phyloP scores from a whole-genome alignment of 1,140 invertebrate genomes.

The Orchesella cincta region DNA sequence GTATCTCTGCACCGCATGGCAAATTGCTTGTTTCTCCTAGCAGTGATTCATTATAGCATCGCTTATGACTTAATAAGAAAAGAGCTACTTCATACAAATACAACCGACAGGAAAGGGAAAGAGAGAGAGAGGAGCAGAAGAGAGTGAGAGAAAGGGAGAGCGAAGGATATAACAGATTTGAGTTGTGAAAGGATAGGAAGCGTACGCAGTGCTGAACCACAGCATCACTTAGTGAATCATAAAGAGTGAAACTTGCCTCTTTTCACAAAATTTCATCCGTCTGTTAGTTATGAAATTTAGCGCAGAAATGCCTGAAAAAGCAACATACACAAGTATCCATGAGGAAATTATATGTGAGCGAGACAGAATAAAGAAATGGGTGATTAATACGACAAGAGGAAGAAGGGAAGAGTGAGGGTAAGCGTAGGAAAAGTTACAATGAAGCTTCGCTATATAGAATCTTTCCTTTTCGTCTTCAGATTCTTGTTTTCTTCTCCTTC shows the following conservation, averaged over 20 bases:
- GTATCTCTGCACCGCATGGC: neutral
- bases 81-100: constrained; percentile 16
- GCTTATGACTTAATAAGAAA: constrained; percentile 27
- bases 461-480: neutral
- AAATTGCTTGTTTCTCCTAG: constrained; percentile 16
- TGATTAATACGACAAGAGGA: constrained; percentile 20
- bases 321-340: neutral
- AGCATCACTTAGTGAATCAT: constrained; percentile 29
- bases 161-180: neutral
- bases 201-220: constrained; percentile 8
- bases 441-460: neutral
- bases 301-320: constrained; percentile 4
- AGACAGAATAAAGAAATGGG: constrained; percentile 20
- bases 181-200: neutral
- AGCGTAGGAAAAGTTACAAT: constrained; percentile 4
- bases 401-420: neutral
- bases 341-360: neutral
- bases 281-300: constrained; percentile 25
- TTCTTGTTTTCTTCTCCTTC: constrained; percentile 1
- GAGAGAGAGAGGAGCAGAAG: neutral
- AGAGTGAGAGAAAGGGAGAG: neutral
- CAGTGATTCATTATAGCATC: constrained; percentile 22
- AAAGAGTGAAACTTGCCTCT: constrained; percentile 18
- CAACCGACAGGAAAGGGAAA: neutral
- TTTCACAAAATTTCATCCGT: constrained; percentile 22